phyloP scores from a whole-genome alignment of 23 tunicate genomes.

The Trididemnum miniatum region DNA sequence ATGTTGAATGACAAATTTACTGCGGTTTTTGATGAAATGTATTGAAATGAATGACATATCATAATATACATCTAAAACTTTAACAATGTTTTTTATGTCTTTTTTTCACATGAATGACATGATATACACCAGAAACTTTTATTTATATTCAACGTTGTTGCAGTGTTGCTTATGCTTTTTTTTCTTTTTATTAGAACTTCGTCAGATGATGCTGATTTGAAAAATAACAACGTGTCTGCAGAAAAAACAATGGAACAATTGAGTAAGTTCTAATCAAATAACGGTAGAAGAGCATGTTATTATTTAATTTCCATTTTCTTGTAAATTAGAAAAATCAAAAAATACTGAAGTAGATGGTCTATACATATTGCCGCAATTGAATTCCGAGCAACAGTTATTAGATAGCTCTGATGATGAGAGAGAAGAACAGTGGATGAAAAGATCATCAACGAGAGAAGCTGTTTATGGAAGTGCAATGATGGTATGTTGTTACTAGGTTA shows the following conservation, averaged over 20 bases:
- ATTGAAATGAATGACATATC: no score
- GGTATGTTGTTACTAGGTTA: slow-evolving; percentile 9
- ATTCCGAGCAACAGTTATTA: neutral
- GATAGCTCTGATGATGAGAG: slow-evolving; percentile 59
- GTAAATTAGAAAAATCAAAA: slow-evolving; percentile 4
- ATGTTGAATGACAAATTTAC: neutral
- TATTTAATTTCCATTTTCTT: no score
- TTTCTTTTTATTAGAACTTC: neutral
- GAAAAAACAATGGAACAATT: neutral
- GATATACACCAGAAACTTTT: no score
- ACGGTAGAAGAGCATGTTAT: no score
- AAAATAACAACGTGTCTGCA: neutral
- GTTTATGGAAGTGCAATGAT: slow-evolving; percentile 53
- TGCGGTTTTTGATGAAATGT: neutral
- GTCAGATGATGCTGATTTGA: neutral
- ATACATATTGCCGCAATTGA: slow-evolving; percentile 34
- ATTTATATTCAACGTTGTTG: neutral
- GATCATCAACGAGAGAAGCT: slow-evolving; percentile 46
- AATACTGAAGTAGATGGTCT: slow-evolving; percentile 39
- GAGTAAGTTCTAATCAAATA: no score
- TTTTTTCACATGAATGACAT: no score
- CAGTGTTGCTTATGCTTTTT: neutral
- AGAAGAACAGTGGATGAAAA: slow-evolving; percentile 49
- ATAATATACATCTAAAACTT: no score
- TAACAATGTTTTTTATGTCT: no score